Evolutionary conservation across 2,113 vertebrate genomes (phyloP), one percentile per base, ranked within the genome.

Genomic region (Amblyopsis rosae): DNA sequence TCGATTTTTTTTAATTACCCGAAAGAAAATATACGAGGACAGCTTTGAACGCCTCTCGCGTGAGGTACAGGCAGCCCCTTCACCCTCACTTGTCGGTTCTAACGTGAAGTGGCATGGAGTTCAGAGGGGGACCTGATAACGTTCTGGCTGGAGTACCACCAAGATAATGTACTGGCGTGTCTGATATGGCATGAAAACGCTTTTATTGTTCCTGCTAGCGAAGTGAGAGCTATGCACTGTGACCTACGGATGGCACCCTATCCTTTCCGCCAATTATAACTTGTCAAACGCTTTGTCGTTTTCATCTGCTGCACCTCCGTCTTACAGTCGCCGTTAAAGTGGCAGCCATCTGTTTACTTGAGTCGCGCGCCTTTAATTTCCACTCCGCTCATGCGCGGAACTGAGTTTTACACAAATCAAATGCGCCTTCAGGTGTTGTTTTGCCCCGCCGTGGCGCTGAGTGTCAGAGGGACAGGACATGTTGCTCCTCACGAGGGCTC

Each of bases 401-500:
- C 70, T 35, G 51, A 57, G 76, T 87, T 86, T 85, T 79, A 67
- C 84, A 88, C 87, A 90, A 88, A 92, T 91, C 90, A 88, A 86
- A 81, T 75, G 67, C 82, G 80, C 87, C 87, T 87, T 90, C 82
- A 88, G 78, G 85, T 89, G 89, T 82, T 72, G 75, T 54, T 71
- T 26, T 81, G 35, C 35, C 35, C 35, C 35, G 35, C 35, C 5
- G 35, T 77, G 85, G 65, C 75, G 26, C 8, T 6, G 46, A 16
- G 58, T 19, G 67, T 50, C 33, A 49, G 53, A 63, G 63, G 63
- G 33, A 9, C 5, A 46, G 35, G 60, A 84, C 50, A 74, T 63
- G 45, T 60, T 49, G 65, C 79, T 89, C 80, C 89, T 90, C 88
- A 55, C 26, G 88, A 89, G 90, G 80, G 83, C 73, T 90, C 83